Evolutionary conservation across 2,888 invertebrate species (phyloP), one percentile per base, ranked within the genome.

Genomic region (Hyles lineata): DNA sequence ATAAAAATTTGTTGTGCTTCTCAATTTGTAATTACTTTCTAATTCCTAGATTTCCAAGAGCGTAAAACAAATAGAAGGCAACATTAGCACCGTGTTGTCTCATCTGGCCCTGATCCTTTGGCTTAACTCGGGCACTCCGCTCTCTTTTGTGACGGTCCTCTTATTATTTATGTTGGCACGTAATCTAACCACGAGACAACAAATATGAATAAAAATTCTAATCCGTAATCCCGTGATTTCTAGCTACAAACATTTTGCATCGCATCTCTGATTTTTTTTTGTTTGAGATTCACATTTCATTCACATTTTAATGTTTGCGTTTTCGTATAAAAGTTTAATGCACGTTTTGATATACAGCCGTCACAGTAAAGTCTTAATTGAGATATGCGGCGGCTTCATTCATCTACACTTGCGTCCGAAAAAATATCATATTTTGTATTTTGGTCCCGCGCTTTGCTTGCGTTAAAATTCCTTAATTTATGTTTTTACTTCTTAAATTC

Each of bases 111-210:
- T 81, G 74, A 81, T 79, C 77, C 79, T 74, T 35, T 32, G 75
- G 78, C 74, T 83, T 79, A 81, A 71, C 70, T 60, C 59, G 29
- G 73, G 63, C 70, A 69, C 70, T 76, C 74, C 73, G 67, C 73
- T 72, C 70, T 74, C 74, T 77, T 74, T 72, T 77, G 78, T 74
- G 70, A 75, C 43, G 58, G 71, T 76, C 74, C 72, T 77, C 77
- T 80, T 75, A 80, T 80, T 81, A 81, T 85, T 81, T 80, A 79
- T 74, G 78, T 77, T 74, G 69, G 74, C 61, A 74, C 76, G 75
- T 81, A 80, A 79, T 79, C 75, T 67, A 32, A 43, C 52, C 77
- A 59, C 74, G 74, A 71, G 61, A 77, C 63, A 72, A 72, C 52
- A 72, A 73, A 63, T 71, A 74, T 74, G 72, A 73, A 72, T 74